Conservation (phyloP, 2,888 invertebrate species). For the Merodon equestris region DNA sequence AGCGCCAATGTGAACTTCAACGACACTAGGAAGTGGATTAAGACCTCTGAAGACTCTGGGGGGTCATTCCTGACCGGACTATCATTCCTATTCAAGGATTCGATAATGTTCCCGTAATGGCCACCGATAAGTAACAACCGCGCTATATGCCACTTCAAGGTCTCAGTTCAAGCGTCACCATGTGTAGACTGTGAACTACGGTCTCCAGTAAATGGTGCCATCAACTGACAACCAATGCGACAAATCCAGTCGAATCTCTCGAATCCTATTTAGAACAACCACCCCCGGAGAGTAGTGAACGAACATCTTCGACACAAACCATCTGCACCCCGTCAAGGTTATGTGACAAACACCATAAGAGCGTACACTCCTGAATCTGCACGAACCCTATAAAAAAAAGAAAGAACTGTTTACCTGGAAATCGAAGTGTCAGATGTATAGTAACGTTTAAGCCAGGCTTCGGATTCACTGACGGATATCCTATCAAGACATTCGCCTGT, state of each 20-base stretch:
- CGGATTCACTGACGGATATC: constrained; percentile 94
- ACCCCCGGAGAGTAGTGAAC: no score
- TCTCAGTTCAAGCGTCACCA: constrained; percentile 94
- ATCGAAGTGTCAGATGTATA: constrained; percentile 89
- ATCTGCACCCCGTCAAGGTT: no score
- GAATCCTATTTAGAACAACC: no score
- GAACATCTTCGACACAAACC: no score
- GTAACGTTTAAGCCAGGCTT: constrained; percentile 93
- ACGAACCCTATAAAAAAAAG: no score
- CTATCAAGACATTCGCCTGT: constrained; percentile 91
- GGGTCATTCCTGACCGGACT: constrained; percentile 91
- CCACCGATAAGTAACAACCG: constrained; percentile 93
- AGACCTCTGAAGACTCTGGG: constrained; percentile 93
- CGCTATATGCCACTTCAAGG: constrained; percentile 95
- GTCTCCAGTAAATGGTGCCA: constrained; percentile 91
- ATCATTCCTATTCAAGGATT: constrained; percentile 91
- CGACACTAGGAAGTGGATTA: constrained; percentile 90
- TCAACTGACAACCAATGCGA: no score
- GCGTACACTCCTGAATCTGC: no score
- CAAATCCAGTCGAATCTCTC: no score
- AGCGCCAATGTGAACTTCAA: constrained; percentile 95
- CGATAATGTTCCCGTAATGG: constrained; percentile 94
- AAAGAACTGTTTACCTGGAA: constrained; percentile 91
- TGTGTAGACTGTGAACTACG: constrained; percentile 97
- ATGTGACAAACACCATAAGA: no score